phyloP scores from a whole-genome alignment of 2,113 vertebrate genomes.

The Verasper variegatus region DNA sequence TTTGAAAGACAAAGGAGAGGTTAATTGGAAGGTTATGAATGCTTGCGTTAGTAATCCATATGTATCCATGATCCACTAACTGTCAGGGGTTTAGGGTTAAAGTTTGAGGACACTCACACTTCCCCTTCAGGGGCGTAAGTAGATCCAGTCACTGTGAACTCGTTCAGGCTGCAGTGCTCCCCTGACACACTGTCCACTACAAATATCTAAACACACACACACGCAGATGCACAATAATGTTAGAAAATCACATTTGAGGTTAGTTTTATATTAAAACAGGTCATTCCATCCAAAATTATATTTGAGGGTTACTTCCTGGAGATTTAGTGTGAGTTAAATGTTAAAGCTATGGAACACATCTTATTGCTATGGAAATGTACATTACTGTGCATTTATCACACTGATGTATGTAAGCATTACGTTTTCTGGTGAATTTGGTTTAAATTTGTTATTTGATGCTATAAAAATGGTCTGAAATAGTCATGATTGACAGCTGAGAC shows the following conservation, averaged over 20 bases:
- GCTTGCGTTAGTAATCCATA: neutral
- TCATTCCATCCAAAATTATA: neutral
- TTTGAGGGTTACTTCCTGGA: neutral
- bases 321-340: neutral
- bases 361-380: neutral
- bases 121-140: slow-evolving; percentile 86
- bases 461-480: no score
- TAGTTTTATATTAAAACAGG: slow-evolving; percentile 8
- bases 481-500: no score
- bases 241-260: slow-evolving; percentile 17
- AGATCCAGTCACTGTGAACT: slow-evolving; percentile 85
- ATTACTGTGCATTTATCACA: neutral
- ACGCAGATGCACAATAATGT: slow-evolving; percentile 4
- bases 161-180: slow-evolving; percentile 76
- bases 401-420: no score
- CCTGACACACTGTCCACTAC: slow-evolving; percentile 77
- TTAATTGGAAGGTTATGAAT: neutral
- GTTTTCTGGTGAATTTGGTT: no score
- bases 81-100: slow-evolving; percentile 26
- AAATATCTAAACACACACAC: slow-evolving; percentile 77
- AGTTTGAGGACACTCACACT: slow-evolving; percentile 83
- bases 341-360: neutral
- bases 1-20: neutral
- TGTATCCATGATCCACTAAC: neutral
- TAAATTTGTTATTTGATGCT: no score